Evolutionary conservation across 2,888 invertebrate genomes (phyloP), one percentile per base, ranked within the genome.

Genomic region (Digitonthophagus gazella): DNA sequence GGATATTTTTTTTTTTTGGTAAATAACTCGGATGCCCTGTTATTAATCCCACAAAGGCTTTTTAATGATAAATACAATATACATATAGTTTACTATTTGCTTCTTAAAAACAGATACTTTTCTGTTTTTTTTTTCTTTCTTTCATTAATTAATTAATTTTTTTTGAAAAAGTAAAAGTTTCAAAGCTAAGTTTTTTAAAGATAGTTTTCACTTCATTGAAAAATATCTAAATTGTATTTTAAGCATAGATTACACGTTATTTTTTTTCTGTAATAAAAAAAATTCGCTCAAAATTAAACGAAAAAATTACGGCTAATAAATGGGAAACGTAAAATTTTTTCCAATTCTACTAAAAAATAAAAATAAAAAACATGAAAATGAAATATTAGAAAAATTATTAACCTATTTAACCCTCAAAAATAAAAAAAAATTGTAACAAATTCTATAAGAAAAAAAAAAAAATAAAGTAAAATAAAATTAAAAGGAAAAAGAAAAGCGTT

Each of bases 1-100:
- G n/a, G n/a, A n/a, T n/a, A n/a, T n/a, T n/a, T n/a, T n/a, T n/a
- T n/a, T 76, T 71, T 73, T 72, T 76, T 74, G 74, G n/a, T n/a
- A 73, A 74, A 72, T 72, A 70, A 72, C 75, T 80, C 79, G 18
- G 80, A 80, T 80, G 81, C 80, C 80, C 80, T 80, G 77, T 79
- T 78, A 71, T 65, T 71, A 69, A 8, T 79, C 80, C 80, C 80
- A 79, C 76, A 72, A 79, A 80, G 80, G 80, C 80, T 79, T 80
- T n/a, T n/a, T n/a, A n/a, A n/a, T n/a, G n/a, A 80, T 80, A 80
- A 67, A 69, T 78, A 80, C 79, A 80, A 44, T 76, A 79, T 78
- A 79, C 75, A 76, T 74, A 76, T 76, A 76, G 78, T 75, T 76
- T 78, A 79, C 77, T 78, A 75, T n/a, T n/a, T 75, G 76, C 78